phyloP scores from a whole-genome alignment of 2,113 vertebrate genomes.

The Channa argus region DNA sequence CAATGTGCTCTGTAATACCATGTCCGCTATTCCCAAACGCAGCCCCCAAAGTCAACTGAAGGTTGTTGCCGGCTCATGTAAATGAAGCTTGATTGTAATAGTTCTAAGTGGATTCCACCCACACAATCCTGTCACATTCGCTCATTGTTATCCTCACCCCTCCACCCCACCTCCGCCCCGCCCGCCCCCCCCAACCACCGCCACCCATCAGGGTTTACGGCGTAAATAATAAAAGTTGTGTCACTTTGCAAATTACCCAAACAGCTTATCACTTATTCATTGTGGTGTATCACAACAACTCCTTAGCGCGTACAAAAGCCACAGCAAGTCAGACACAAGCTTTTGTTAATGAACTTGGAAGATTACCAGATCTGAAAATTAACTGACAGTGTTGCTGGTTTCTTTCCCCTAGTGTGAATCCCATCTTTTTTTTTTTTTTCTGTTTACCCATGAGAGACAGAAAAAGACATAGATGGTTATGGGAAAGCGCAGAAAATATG shows the following conservation, averaged over 20 bases:
- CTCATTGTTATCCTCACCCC: conserved; percentile 73
- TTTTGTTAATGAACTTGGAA: conserved; percentile 81
- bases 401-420: conserved; percentile 9
- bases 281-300: conserved; percentile 71
- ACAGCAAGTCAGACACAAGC: conserved; percentile 62
- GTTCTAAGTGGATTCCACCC: conserved; percentile 79
- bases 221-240: conserved; percentile 82
- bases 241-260: conserved; percentile 81
- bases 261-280: conserved; percentile 81
- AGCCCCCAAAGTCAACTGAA: conserved; percentile 77
- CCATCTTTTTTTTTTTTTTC: conserved; percentile 3
- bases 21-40: conserved; percentile 74
- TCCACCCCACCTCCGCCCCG: not conserved
- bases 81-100: conserved; percentile 82
- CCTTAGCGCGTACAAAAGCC: conserved; percentile 64
- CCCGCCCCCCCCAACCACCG: too few species aligned
- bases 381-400: conserved; percentile 66
- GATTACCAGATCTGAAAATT: conserved; percentile 79
- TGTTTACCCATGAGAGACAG: conserved; percentile 20
- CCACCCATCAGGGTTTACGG: conserved; percentile 64
- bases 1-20: conserved; percentile 74
- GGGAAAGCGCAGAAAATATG: conserved; percentile 13
- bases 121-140: conserved; percentile 76
- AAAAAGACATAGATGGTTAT: conserved; percentile 2
- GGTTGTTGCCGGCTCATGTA: conserved; percentile 77